phyloP scores from a whole-genome alignment of 2,888 invertebrate species.

The Pilophorus perplexus region DNA sequence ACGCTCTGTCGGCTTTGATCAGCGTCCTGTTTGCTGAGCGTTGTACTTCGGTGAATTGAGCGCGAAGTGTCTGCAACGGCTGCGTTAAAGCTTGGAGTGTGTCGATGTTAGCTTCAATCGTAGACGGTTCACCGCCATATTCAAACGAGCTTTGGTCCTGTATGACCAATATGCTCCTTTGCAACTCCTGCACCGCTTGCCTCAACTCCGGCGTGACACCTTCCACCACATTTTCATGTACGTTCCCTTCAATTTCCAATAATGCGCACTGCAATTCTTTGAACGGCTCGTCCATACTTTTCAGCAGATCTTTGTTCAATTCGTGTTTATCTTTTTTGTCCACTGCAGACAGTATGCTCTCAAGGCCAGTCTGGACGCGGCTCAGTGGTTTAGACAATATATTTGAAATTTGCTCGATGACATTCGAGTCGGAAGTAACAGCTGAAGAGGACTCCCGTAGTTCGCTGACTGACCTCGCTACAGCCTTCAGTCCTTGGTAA shows the following conservation, averaged over 20 bases:
- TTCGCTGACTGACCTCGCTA: slow-evolving; percentile 47
- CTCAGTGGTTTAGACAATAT: slow-evolving; percentile 45
- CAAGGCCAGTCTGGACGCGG: slow-evolving; percentile 46
- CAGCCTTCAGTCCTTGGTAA: slow-evolving; percentile 46
- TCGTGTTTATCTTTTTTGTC: slow-evolving; percentile 46
- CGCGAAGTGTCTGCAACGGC: slow-evolving; percentile 47
- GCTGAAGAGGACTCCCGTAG: slow-evolving; percentile 44
- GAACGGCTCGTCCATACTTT: slow-evolving; percentile 48
- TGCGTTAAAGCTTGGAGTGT: slow-evolving; percentile 48
- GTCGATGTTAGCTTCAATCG: slow-evolving; percentile 48
- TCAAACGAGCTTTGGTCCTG: slow-evolving; percentile 49
- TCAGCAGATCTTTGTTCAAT: slow-evolving; percentile 47
- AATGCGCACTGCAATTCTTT: slow-evolving; percentile 48
- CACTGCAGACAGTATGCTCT: slow-evolving; percentile 44
- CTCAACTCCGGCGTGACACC: slow-evolving; percentile 46
- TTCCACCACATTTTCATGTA: slow-evolving; percentile 41
- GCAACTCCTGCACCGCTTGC: slow-evolving; percentile 49
- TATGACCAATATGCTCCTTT: slow-evolving; percentile 48
- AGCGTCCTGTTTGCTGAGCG: slow-evolving; percentile 37
- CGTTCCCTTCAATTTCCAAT: slow-evolving; percentile 45
- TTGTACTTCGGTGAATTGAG: slow-evolving; percentile 46
- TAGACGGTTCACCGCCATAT: slow-evolving; percentile 48
- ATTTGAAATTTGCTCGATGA: slow-evolving; percentile 36
- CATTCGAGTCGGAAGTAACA: slow-evolving; percentile 38
- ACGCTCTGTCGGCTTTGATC: slow-evolving; percentile 42